Base-by-base conservation (phyloP, 2,888 invertebrate genomes). In the Hemistola chrysoprasaria region DNA sequence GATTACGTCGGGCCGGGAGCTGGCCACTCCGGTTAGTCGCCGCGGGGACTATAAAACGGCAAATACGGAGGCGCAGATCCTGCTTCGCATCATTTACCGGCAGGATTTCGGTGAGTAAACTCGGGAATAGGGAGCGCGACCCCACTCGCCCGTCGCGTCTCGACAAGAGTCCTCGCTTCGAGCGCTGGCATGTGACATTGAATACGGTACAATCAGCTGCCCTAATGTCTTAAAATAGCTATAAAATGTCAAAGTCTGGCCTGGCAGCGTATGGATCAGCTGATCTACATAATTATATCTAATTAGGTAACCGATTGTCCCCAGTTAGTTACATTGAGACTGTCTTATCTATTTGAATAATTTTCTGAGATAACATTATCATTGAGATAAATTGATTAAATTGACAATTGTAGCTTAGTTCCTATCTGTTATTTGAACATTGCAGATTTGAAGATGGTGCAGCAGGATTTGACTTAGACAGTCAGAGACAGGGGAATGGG, bases 381-480 rank as follows among this genome's bases (percentile, higher is more conserved):
- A 60, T 41, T 37, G 46, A 51, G 59, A 67, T 69, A 63, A 57
- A 56, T 55, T 53, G 59, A 57, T 60, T 67, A 58, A 47, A 68
- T 67, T 62, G 55, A 52, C 59, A 61, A 47, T 67, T 59, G 70
- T 67, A 62, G 68, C 64, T 68, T 40, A 52, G 57, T 61, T 59
- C n/a, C n/a, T n/a, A n/a, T 48, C 57, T 62, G 72, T 74, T 65
- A 69, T 69, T 72, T 71, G 60, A 69, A 68, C 50, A 65, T 81
- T 84, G 49, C 88, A 89, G 89, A 87, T 81, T 77, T 87, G 70
- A 90, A 90, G 74, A 90, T 90, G 90, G 90, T 90, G 80, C 90
- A 90, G 75, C 90, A 89, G 70, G 90, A 90, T 85, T 83, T 89
- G 80, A 90, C 90, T 76, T 90, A 90, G 88, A 69, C 59, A 47